Percentiles rank a stretch among this genome's conserved stretches.
phyloP scores from a whole-genome alignment of 2,888 invertebrate genomes.

The Troides helena region DNA sequence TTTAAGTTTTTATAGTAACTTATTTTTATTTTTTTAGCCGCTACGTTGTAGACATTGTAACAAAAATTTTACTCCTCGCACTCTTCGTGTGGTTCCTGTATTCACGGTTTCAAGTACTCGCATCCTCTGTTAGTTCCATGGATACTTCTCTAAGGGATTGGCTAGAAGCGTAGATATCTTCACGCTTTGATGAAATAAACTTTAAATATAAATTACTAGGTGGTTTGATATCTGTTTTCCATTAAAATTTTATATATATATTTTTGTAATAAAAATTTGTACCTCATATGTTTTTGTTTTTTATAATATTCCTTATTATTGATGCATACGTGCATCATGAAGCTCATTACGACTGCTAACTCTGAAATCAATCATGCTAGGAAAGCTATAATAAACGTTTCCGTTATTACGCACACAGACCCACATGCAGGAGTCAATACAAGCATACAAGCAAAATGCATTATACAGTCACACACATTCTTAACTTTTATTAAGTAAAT shows the following conservation, averaged over 20 bases:
- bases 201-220: conserved; percentile 1
- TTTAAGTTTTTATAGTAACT: neutral
- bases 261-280: neutral
- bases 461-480: no score
- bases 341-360: no score
- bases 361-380: no score
- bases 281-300: no score
- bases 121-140: conserved; percentile 46
- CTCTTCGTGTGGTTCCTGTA: conserved; percentile 57
- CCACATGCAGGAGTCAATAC: no score
- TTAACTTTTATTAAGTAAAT: no score
- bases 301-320: no score
- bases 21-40: conserved; percentile 51
- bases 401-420: no score
- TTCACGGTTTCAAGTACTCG: conserved; percentile 47
- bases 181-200: conserved; percentile 2
- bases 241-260: neutral
- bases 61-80: conserved; percentile 47
- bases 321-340: no score
- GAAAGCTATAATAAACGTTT: no score
- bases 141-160: conserved; percentile 49
- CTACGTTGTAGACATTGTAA: conserved; percentile 53
- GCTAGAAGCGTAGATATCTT: conserved; percentile 21
- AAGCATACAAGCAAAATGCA: no score
- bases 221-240: conserved; percentile 10